Evolutionary conservation across 37 sponge, comb jelly and placozoan species (phyloP).

Genomic region (Bolinopsis microptera): DNA sequence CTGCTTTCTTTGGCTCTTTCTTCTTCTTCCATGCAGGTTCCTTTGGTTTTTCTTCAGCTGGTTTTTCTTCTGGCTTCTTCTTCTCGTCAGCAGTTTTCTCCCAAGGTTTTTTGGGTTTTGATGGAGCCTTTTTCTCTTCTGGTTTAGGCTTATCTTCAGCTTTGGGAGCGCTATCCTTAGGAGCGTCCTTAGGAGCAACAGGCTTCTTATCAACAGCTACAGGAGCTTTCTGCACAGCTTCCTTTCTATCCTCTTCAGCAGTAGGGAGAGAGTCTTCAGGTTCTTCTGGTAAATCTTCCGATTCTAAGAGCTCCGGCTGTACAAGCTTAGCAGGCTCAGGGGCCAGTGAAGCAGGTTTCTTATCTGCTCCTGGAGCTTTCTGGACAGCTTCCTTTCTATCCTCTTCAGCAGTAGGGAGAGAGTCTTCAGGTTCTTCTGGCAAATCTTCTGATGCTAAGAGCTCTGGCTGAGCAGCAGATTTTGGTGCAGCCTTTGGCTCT

Average conservation of each 20-base stretch:
- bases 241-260: not conserved
- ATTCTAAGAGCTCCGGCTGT: not conserved
- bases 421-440: not conserved
- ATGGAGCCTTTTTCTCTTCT: not conserved
- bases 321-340: not conserved
- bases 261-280: not conserved
- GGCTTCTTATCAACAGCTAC: not conserved
- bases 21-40: not conserved
- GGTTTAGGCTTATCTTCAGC: not conserved
- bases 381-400: not conserved
- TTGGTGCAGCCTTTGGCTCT: not conserved
- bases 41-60: not conserved
- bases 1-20: not conserved
- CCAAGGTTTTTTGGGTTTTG: slow-evolving; percentile 42
- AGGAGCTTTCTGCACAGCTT: not conserved
- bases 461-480: not conserved
- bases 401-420: not conserved
- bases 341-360: too few relatives aligned
- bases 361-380: not conserved
- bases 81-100: slow-evolving; percentile 35
- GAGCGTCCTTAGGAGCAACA: not conserved
- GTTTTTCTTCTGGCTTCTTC: not conserved
- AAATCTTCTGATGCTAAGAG: not conserved
- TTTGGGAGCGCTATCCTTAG: not conserved
- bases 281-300: not conserved